Conservation (phyloP, 2,113 vertebrate species). For the Cyanoliseus patagonus region DNA sequence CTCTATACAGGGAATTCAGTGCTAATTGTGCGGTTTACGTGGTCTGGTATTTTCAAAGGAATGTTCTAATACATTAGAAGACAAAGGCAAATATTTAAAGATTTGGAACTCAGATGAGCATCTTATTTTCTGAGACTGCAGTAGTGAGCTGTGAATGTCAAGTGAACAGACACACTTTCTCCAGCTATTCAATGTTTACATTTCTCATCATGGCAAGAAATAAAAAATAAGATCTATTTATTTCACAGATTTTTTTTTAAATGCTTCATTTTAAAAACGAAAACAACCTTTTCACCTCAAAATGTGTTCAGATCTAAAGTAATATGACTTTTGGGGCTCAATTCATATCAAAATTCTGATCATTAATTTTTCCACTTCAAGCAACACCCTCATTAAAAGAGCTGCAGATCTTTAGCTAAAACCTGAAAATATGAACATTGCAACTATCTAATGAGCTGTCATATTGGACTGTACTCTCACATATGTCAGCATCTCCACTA, state of each 20-base stretch:
- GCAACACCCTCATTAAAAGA: not conserved
- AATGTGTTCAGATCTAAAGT: not conserved
- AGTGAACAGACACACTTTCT: not conserved
- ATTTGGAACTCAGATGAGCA: not conserved
- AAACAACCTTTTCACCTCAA: not conserved
- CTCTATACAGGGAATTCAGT: not conserved
- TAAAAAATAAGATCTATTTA: not conserved
- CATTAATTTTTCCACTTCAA: not conserved
- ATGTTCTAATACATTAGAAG: not conserved
- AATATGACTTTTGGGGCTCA: not conserved
- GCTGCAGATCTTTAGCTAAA: not conserved
- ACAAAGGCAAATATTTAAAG: constrained; percentile 14
- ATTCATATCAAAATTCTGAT: not conserved
- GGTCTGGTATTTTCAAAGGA: not conserved
- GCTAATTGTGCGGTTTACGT: not conserved
- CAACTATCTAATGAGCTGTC: not conserved
- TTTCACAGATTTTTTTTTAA: not conserved
- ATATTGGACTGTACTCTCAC: not conserved
- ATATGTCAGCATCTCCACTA: not conserved
- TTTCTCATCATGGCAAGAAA: not conserved
- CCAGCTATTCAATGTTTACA: not conserved
- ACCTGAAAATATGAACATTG: not conserved
- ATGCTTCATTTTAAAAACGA: not conserved
- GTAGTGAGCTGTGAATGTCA: not conserved
- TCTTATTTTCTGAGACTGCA: not conserved